These are phyloP conservation scores for Illadopsis cleaveri DNA, from an alignment of 2,113 vertebrate genomes.

Conservation along the genomic window DNA sequence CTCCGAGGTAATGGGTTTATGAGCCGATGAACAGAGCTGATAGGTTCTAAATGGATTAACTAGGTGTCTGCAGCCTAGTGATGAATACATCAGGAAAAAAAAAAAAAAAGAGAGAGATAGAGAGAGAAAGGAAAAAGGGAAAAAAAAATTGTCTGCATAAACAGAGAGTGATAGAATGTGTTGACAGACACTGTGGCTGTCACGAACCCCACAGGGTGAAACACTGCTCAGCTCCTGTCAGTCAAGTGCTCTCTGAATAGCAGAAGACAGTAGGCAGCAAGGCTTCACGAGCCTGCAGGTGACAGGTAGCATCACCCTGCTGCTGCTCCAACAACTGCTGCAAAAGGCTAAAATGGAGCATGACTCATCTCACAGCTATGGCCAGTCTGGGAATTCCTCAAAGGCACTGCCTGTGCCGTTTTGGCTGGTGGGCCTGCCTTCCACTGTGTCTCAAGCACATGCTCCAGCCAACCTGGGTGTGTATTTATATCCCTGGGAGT, in stretches of 20 bases:
- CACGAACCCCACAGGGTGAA: constrained; percentile 61
- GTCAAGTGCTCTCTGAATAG: constrained; percentile 31
- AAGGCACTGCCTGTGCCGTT: accelerated
- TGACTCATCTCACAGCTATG: not conserved
- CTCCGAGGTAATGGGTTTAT: constrained; percentile 83
- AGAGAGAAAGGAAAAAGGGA: not conserved
- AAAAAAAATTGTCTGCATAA: constrained; percentile 53
- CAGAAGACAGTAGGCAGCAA: not conserved
- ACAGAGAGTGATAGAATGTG: constrained; percentile 66
- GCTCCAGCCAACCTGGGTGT: not conserved
- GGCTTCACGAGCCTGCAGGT: constrained; percentile 25
- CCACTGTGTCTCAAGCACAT: accelerated
- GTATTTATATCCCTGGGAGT: not conserved
- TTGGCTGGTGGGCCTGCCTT: not conserved
- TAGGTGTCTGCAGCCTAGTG: constrained; percentile 77
- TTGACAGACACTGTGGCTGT: constrained; percentile 65
- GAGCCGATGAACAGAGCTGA: constrained; percentile 82
- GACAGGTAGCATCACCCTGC: not conserved
- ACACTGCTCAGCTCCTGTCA: constrained; percentile 58
- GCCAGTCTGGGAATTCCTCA: not conserved
- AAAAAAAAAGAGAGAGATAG: not conserved
- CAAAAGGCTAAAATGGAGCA: not conserved
- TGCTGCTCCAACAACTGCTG: not conserved
- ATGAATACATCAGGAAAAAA: constrained; percentile 70
- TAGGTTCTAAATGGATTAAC: constrained; percentile 85